phyloP scores from a whole-genome alignment of 2,113 vertebrate genomes.

The Tragelaphus imberbis region DNA sequence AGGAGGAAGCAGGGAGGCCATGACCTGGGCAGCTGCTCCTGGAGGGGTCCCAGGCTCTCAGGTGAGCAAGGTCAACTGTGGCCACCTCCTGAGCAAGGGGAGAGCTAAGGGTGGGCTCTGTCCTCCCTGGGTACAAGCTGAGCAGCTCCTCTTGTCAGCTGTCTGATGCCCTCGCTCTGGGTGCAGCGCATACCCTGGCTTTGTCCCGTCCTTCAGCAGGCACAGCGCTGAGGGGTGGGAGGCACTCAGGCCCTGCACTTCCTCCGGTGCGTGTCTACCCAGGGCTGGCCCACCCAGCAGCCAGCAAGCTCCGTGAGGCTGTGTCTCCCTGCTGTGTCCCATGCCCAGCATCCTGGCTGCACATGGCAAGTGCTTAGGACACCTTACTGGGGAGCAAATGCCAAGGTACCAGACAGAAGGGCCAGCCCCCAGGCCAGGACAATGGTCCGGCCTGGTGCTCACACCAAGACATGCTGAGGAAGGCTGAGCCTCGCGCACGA shows the following conservation, averaged over 20 bases:
- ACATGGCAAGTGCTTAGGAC: rapidly evolving
- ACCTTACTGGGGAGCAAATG: rapidly evolving
- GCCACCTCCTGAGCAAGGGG: neutral
- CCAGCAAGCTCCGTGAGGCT: neutral
- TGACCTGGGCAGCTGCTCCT: neutral
- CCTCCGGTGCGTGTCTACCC: neutral
- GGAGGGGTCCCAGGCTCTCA: neutral
- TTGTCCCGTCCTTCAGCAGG: neutral
- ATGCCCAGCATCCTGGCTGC: neutral
- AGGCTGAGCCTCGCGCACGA: too few species aligned
- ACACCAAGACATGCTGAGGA: neutral
- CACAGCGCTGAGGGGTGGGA: neutral
- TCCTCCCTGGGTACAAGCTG: neutral
- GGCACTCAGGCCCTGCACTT: neutral
- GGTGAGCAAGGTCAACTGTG: neutral
- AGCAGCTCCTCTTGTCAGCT: neutral
- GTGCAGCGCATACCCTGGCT: neutral
- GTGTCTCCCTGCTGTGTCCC: neutral
- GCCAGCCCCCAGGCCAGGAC: neutral
- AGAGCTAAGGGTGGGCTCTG: neutral
- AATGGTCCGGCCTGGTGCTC: rapidly evolving
- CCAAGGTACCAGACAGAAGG: neutral
- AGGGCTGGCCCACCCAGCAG: neutral
- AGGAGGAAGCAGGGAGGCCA: neutral
- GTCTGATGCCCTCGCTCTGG: rapidly evolving